phyloP scores from a whole-genome alignment of 2,888 invertebrate species.

The Hartigia nigra region DNA sequence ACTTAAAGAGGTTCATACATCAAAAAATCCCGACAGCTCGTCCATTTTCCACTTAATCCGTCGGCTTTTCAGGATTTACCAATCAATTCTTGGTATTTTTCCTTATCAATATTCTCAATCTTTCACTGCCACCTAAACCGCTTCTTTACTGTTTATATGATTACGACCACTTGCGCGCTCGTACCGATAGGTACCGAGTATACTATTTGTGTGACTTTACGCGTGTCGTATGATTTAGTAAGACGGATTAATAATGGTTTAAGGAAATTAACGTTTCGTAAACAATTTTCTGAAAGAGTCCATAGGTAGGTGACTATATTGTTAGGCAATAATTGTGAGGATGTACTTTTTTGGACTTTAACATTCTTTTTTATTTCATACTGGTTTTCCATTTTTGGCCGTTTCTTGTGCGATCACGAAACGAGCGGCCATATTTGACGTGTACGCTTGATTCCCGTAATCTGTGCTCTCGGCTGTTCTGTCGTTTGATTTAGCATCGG shows the following conservation, averaged over 20 bases:
- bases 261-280: background rate
- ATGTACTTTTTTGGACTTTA: background rate
- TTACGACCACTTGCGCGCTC: background rate
- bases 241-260: background rate
- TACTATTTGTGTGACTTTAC: no score
- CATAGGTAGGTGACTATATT: background rate
- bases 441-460: background rate
- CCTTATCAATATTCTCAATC: background rate
- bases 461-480: background rate
- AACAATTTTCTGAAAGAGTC: background rate
- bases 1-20: background rate
- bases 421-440: background rate
- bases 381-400: background rate
- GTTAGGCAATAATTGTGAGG: background rate
- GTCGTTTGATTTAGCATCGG: background rate
- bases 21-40: background rate
- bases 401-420: background rate
- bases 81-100: background rate
- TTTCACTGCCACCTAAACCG: background rate
- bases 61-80: background rate
- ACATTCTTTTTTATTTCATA: background rate
- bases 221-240: background rate
- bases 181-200: no score
- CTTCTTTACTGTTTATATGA: background rate
- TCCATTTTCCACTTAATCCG: background rate